Conservation (phyloP, 35 echinoderm and acorn worm species). For the Anneissia japonica region DNA sequence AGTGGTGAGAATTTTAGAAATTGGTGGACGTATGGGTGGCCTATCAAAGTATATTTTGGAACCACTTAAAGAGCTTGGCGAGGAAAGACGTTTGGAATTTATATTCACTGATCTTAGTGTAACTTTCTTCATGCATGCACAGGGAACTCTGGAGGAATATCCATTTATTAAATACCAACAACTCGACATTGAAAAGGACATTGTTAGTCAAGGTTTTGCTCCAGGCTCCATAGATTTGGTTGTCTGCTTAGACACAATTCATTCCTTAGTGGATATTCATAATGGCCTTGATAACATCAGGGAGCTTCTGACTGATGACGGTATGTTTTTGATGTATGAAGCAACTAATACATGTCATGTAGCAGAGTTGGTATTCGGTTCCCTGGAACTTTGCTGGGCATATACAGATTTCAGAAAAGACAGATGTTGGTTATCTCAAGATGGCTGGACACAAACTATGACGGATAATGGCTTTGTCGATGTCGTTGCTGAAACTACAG, state of each 20-base stretch:
- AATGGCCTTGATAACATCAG: slow-evolving; percentile 54
- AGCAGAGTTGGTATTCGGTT: slow-evolving; percentile 74
- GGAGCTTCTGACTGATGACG: slow-evolving; percentile 70
- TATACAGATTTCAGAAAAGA: slow-evolving; percentile 68
- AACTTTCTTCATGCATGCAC: slow-evolving; percentile 82
- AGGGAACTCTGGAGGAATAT: slow-evolving; percentile 36
- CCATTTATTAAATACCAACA: slow-evolving; percentile 88
- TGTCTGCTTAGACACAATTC: slow-evolving; percentile 83
- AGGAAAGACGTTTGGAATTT: slow-evolving; percentile 69
- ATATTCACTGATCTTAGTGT: slow-evolving; percentile 92
- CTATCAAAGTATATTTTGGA: slow-evolving; percentile 64
- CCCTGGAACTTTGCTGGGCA: slow-evolving; percentile 69
- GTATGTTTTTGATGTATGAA: slow-evolving; percentile 70
- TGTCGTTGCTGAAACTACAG: slow-evolving; percentile 60
- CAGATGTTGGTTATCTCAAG: slow-evolving; percentile 63
- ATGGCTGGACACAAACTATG: slow-evolving; percentile 51
- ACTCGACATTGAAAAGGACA: slow-evolving; percentile 81
- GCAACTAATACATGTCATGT: slow-evolving; percentile 65
- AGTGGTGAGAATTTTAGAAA: slow-evolving; percentile 74
- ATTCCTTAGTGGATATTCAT: slow-evolving; percentile 66
- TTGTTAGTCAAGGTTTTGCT: slow-evolving; percentile 77
- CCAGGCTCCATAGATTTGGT: slow-evolving; percentile 75
- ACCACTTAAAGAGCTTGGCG: slow-evolving; percentile 53
- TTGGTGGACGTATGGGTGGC: slow-evolving; percentile 88
- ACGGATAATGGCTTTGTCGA: slow-evolving; percentile 55